Conservation (phyloP, 2,797 vertebrate species). For the Heliangelus exortis region DNA sequence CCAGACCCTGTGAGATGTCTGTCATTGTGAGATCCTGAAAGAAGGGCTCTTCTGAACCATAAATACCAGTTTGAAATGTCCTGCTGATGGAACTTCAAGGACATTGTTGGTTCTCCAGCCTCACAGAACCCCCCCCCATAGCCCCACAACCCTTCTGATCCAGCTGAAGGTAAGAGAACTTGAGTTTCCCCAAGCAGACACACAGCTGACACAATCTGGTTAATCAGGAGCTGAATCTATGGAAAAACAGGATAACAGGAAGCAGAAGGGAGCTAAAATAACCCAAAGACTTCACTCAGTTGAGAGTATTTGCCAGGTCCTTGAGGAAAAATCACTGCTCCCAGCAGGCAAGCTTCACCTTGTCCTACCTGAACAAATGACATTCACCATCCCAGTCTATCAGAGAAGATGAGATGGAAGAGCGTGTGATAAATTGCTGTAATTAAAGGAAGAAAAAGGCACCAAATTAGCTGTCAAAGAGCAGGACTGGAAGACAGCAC, state of each 20-base stretch:
- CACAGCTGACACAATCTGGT: neutral
- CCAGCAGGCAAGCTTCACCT: conserved; percentile 22
- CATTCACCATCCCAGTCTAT: neutral
- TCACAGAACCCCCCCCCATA: neutral
- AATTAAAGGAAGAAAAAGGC: conserved; percentile 19
- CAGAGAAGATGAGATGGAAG: neutral
- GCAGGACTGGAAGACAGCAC: neutral
- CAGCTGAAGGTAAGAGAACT: neutral
- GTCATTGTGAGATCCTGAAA: neutral
- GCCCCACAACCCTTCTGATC: neutral
- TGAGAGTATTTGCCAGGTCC: neutral
- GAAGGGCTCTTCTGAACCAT: neutral
- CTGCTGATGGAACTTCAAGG: neutral
- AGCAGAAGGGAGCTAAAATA: neutral
- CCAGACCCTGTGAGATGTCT: neutral
- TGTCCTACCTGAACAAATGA: conserved; percentile 23
- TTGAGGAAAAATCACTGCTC: neutral
- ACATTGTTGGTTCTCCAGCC: neutral
- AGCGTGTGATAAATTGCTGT: neutral
- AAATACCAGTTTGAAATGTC: neutral
- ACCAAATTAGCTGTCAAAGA: conserved; percentile 16
- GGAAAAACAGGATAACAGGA: neutral
- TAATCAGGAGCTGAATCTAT: conserved; percentile 11
- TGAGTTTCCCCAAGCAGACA: neutral
- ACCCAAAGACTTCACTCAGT: neutral